These are phyloP conservation scores for Meloidogyne hapla DNA, from an alignment of 1,140 invertebrate species.

Conservation along the genomic window DNA sequence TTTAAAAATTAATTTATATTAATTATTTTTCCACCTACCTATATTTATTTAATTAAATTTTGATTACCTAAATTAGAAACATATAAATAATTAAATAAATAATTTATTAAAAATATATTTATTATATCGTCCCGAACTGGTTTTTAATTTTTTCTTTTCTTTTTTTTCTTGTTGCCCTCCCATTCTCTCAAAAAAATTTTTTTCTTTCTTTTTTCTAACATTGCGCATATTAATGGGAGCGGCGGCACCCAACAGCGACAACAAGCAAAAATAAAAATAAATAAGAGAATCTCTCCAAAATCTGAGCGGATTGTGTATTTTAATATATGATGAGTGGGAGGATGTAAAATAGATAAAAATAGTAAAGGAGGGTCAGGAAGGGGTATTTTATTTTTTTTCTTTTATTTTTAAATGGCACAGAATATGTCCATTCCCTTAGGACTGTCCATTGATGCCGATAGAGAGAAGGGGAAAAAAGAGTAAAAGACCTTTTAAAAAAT, in stretches of 20 bases:
- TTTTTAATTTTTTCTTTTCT: neutral
- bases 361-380: no score
- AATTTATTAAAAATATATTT: neutral
- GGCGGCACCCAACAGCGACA: slow-evolving; percentile 3
- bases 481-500: no score
- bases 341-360: no score
- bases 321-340: no score
- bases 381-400: no score
- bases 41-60: no score
- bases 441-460: no score
- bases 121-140: neutral
- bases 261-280: neutral
- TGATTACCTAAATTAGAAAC: neutral
- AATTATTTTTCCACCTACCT: no score
- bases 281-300: neutral
- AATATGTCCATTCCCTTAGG: no score
- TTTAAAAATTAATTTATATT: no score
- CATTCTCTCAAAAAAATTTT: neutral
- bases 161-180: neutral
- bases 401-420: no score
- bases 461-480: no score
- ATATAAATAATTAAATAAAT: neutral
- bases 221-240: slow-evolving; percentile 5
- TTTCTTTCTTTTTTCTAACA: neutral
- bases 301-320: neutral